Evolutionary conservation across 1,140 invertebrate species (phyloP).

Genomic region (Achroia grisella): DNA sequence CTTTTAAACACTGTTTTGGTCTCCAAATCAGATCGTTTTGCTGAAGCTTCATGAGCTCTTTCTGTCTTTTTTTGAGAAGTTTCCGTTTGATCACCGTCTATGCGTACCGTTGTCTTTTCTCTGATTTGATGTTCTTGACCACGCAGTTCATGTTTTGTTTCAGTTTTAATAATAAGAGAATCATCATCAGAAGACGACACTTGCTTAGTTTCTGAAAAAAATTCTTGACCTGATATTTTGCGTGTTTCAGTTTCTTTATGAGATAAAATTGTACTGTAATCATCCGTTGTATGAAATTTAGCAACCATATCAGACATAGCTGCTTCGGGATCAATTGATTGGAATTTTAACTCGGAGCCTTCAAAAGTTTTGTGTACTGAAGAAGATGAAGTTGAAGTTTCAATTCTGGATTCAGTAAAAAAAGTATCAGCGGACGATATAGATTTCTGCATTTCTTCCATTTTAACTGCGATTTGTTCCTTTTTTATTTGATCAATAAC

Average conservation of each 20-base stretch:
- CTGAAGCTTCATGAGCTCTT: conserved; percentile 64
- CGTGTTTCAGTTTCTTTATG: conserved; percentile 69
- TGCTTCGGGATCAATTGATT: conserved; percentile 53
- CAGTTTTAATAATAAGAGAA: conserved; percentile 65
- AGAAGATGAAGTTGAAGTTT: conserved; percentile 59
- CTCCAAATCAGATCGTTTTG: conserved; percentile 64
- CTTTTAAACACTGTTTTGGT: conserved; percentile 64
- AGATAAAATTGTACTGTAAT: conserved; percentile 60
- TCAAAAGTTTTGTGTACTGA: conserved; percentile 58
- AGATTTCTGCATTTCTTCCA: conserved; percentile 57
- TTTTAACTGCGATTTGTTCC: conserved; percentile 54
- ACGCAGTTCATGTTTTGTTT: conserved; percentile 63
- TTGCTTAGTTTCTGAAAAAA: conserved; percentile 65
- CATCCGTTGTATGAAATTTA: conserved; percentile 44
- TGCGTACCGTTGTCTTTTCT: conserved; percentile 60
- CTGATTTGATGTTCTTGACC: conserved; percentile 68
- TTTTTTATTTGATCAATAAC: conserved; percentile 67
- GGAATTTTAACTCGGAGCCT: conserved; percentile 51
- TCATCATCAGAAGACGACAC: conserved; percentile 68
- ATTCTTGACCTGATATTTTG: conserved; percentile 69
- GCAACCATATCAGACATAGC: conserved; percentile 63
- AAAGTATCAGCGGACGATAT: conserved; percentile 47
- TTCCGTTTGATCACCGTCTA: conserved; percentile 65
- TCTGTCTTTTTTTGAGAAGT: conserved; percentile 63
- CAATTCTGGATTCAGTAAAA: conserved; percentile 49